These are phyloP conservation scores for Pseudococcus viburni DNA, from an alignment of 2,888 invertebrate genomes.

Conservation along the genomic window DNA sequence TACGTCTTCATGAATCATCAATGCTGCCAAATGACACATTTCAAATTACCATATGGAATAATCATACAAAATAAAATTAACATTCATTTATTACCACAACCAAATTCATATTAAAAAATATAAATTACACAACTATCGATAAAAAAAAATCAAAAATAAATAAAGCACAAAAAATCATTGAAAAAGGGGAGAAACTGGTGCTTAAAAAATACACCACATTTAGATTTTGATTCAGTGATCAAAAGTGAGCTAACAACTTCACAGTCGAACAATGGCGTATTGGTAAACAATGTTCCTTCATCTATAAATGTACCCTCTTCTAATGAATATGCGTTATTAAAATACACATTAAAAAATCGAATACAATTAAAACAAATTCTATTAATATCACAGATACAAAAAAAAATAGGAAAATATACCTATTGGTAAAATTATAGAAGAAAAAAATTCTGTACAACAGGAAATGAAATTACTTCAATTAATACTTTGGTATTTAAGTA, in stretches of 20 bases:
- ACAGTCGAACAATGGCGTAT: constrained; percentile 42
- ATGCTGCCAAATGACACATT: too few species aligned
- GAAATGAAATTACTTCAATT: constrained; percentile 53
- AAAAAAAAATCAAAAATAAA: neutral
- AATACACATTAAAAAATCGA: neutral
- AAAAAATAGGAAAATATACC: neutral
- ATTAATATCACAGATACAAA: constrained; percentile 63
- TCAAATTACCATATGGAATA: too few species aligned
- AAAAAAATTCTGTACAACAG: neutral
- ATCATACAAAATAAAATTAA: neutral
- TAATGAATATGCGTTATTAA: neutral
- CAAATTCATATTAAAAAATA: constrained; percentile 29
- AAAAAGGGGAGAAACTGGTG: neutral
- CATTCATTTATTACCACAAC: constrained; percentile 27
- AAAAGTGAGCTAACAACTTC: constrained; percentile 24
- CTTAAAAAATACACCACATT: neutral
- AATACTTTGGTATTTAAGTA: constrained; percentile 65
- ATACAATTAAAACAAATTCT: neutral
- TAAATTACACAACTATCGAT: neutral
- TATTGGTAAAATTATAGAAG: constrained; percentile 18
- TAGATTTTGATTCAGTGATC: constrained; percentile 12
- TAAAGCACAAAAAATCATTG: neutral
- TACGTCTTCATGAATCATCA: too few species aligned
- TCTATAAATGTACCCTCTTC: neutral
- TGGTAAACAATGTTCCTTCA: constrained; percentile 45